A percentile compares a stretch with the other conserved stretches of the same genome.
phyloP scores from a whole-genome alignment of 1,140 invertebrate species.

The Argopecten irradians region DNA sequence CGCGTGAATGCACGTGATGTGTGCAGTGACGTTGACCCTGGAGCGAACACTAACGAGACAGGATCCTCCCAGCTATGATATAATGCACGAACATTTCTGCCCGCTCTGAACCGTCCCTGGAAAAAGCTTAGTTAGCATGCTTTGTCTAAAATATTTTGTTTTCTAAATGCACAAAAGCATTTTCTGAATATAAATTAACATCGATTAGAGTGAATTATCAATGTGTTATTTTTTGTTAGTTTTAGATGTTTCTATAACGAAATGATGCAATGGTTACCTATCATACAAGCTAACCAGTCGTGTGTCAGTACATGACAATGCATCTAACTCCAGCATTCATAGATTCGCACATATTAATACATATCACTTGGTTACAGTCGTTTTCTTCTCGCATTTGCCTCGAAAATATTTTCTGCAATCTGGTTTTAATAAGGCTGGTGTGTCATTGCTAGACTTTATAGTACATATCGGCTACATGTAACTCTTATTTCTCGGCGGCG shows the following conservation, averaged over 20 bases:
- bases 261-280: no score
- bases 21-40: background rate
- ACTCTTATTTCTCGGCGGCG: background rate
- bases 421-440: background rate
- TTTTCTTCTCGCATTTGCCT: background rate
- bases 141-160: no score
- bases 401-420: background rate
- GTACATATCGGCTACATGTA: background rate
- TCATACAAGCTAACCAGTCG: no score
- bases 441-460: background rate
- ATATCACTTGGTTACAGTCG: background rate
- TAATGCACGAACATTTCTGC: background rate
- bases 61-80: background rate
- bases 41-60: background rate
- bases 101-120: background rate
- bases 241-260: no score
- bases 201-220: no score
- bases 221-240: no score
- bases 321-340: background rate
- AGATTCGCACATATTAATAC: background rate
- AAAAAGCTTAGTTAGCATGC: background rate
- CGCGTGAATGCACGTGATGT: constrained; percentile 2
- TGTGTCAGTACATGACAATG: background rate
- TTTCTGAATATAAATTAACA: no score
- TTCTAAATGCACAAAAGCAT: no score